phyloP scores from a whole-genome alignment of 2,888 invertebrate genomes.

The Eugnorisma glareosa region DNA sequence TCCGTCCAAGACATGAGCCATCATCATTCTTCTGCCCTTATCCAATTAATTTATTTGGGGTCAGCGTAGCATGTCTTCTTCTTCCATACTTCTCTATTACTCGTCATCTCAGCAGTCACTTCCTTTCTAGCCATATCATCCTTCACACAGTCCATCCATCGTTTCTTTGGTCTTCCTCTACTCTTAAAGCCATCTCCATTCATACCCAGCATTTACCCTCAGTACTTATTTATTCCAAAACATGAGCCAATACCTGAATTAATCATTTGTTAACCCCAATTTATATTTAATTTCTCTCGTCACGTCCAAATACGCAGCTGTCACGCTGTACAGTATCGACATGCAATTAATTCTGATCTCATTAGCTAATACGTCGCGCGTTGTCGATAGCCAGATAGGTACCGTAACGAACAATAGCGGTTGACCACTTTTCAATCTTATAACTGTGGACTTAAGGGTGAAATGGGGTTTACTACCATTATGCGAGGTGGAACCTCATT shows the following conservation, averaged over 20 bases:
- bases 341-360: conserved; percentile 68
- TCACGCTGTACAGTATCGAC: conserved; percentile 42
- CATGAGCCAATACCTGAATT: conserved; percentile 1
- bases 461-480: background rate
- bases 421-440: background rate
- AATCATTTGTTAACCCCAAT: conserved; percentile 12
- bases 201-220: too few relatives aligned
- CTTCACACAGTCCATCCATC: too few relatives aligned
- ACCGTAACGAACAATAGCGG: background rate
- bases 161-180: too few relatives aligned
- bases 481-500: conserved; percentile 7
- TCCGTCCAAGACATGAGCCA: background rate
- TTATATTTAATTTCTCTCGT: conserved; percentile 42
- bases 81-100: too few relatives aligned
- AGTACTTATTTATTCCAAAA: too few relatives aligned
- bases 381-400: conserved; percentile 35
- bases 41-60: too few relatives aligned
- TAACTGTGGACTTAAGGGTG: background rate
- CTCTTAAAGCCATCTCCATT: too few relatives aligned
- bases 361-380: conserved; percentile 71
- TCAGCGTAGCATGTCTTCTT: too few relatives aligned
- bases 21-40: too few relatives aligned
- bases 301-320: conserved; percentile 48
- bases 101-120: too few relatives aligned
- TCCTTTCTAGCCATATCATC: too few relatives aligned